Conservation (phyloP, 2,888 invertebrate species). For the Megamerina dolium region DNA sequence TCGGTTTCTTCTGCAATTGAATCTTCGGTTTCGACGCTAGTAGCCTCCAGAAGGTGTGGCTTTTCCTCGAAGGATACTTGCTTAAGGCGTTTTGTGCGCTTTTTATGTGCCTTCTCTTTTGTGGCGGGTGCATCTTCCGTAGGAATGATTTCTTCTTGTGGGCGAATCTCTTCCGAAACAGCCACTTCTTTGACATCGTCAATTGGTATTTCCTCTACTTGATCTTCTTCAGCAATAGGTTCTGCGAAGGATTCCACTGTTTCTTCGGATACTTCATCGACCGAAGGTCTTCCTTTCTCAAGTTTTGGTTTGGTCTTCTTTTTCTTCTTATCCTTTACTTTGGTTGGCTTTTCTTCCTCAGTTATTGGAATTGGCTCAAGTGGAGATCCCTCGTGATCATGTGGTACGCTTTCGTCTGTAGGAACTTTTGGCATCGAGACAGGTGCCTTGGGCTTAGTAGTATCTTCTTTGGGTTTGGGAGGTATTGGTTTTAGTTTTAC, state of each 20-base stretch:
- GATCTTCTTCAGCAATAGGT: slow-evolving; percentile 42
- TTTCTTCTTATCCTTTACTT: slow-evolving; percentile 45
- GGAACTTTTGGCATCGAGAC: slow-evolving; percentile 34
- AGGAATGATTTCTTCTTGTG: slow-evolving; percentile 37
- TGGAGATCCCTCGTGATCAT: slow-evolving; percentile 34
- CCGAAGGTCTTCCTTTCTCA: slow-evolving; percentile 41
- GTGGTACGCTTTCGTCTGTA: slow-evolving; percentile 37
- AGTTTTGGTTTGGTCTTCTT: slow-evolving; percentile 45
- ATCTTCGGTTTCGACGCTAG: slow-evolving; percentile 39
- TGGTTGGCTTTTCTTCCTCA: slow-evolving; percentile 46
- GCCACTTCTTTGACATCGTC: slow-evolving; percentile 42
- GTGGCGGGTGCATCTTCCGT: slow-evolving; percentile 31
- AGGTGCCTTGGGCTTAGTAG: slow-evolving; percentile 33
- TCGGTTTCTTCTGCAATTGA: slow-evolving; percentile 34
- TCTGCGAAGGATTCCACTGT: slow-evolving; percentile 42
- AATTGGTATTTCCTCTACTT: slow-evolving; percentile 39
- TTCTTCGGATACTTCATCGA: slow-evolving; percentile 46
- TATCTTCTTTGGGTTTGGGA: slow-evolving; percentile 34
- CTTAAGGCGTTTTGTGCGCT: slow-evolving; percentile 44
- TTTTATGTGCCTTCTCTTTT: slow-evolving; percentile 45
- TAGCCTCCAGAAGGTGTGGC: slow-evolving; percentile 39
- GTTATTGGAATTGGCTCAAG: slow-evolving; percentile 33
- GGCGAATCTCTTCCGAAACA: slow-evolving; percentile 41
- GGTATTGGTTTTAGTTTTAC: slow-evolving; percentile 47
- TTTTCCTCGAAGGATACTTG: slow-evolving; percentile 43